Conservation (phyloP, 1,140 invertebrate species). For the Drosophila arizonae region DNA sequence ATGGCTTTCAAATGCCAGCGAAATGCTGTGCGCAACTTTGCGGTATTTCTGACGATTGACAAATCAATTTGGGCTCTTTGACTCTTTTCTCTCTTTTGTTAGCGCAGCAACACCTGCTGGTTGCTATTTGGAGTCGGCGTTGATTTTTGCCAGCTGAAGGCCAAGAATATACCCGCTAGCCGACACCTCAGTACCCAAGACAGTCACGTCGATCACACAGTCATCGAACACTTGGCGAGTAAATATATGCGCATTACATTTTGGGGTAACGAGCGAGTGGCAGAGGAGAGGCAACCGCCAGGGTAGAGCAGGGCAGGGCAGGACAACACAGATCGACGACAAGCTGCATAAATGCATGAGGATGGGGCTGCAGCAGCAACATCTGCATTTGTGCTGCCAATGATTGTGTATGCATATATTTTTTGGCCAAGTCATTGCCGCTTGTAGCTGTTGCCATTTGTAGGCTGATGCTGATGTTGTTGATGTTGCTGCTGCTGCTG, state of each 20-base stretch:
- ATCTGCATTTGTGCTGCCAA: conserved; percentile 76
- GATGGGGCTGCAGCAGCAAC: conserved; percentile 43
- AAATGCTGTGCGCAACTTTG: conserved; percentile 72
- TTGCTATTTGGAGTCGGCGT: conserved; percentile 38
- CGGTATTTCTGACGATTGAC: conserved; percentile 70
- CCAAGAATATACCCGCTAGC: conserved; percentile 50
- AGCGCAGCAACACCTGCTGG: conserved; percentile 68
- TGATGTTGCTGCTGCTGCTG: conserved; percentile 64
- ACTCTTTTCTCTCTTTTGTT: conserved; percentile 43
- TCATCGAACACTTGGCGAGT: conserved; percentile 70
- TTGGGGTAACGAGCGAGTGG: conserved; percentile 5
- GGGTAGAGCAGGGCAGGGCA: neutral
- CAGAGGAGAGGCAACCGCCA: neutral
- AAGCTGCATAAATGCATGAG: conserved; percentile 79
- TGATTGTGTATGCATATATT: conserved; percentile 52
- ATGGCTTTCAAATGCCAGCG: conserved; percentile 77
- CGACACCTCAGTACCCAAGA: conserved; percentile 51
- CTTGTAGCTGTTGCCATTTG: conserved; percentile 59
- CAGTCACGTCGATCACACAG: conserved; percentile 76
- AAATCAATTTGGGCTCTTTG: conserved; percentile 73
- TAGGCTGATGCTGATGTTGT: conserved; percentile 58
- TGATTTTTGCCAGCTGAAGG: conserved; percentile 26
- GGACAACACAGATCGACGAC: conserved; percentile 59
- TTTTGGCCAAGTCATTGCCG: conserved; percentile 74
- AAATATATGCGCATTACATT: conserved; percentile 75